Conservation (phyloP, 2,113 vertebrate genomes). For the Forbesichthys papilliferus region DNA sequence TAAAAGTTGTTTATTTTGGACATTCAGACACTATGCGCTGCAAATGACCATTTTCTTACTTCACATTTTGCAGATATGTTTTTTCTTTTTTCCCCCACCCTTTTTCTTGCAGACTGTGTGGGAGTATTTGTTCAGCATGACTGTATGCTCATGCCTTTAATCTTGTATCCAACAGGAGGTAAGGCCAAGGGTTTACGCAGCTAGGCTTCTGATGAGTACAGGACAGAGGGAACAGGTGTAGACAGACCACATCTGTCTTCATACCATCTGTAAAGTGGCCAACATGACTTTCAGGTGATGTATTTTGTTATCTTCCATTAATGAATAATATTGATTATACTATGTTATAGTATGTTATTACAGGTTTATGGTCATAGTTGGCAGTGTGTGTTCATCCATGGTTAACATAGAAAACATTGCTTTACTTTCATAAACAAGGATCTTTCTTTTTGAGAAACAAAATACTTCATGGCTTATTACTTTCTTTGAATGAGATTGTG, state of each 20-base stretch:
- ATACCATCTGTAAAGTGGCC: constrained; percentile 16
- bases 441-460: no score
- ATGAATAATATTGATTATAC: no score
- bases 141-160: constrained; percentile 72
- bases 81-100: constrained; percentile 25
- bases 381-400: no score
- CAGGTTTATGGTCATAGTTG: no score
- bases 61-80: neutral
- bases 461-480: no score
- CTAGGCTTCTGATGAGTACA: constrained; percentile 51
- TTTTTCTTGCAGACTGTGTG: constrained; percentile 66
- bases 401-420: no score
- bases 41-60: no score
- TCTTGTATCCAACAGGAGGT: constrained; percentile 63
- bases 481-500: no score
- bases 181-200: constrained; percentile 57
- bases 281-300: constrained; percentile 2
- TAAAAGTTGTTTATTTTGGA: no score
- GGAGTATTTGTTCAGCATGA: constrained; percentile 63
- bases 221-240: constrained; percentile 68
- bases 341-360: no score
- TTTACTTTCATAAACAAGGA: no score
- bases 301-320: neutral
- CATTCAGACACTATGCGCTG: no score
- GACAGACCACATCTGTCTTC: constrained; percentile 43